phyloP scores from a whole-genome alignment of 2,113 vertebrate genomes.

The Furnarius figulus region DNA sequence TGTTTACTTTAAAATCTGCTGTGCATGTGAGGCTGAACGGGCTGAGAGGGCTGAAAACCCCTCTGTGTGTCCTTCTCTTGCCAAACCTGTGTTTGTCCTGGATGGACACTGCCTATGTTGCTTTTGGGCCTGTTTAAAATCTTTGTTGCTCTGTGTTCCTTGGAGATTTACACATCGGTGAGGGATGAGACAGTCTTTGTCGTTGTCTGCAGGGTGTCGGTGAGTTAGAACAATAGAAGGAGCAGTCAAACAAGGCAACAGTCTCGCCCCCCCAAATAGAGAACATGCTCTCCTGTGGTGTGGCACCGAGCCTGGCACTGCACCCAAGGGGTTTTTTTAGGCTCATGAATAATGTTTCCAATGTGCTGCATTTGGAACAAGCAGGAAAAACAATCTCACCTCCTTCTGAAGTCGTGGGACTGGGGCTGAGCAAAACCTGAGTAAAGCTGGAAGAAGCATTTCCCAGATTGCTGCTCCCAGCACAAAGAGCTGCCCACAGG shows the following conservation, averaged over 20 bases:
- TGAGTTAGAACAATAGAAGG: background rate
- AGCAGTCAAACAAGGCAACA: background rate
- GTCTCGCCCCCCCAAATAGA: background rate
- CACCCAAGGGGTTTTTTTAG: rapidly evolving
- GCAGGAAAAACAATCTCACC: background rate
- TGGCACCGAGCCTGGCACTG: background rate
- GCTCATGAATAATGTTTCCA: background rate
- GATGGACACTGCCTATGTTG: background rate
- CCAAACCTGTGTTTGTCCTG: background rate
- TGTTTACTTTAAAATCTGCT: background rate
- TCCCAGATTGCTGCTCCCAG: rapidly evolving
- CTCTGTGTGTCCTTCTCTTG: no score
- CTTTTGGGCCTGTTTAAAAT: background rate
- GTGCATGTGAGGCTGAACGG: background rate
- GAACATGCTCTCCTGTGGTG: background rate
- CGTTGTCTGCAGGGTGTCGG: background rate
- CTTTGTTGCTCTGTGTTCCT: background rate
- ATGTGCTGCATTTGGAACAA: background rate
- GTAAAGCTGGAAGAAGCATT: background rate
- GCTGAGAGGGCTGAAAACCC: background rate
- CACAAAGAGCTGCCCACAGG: background rate
- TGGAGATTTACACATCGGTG: background rate
- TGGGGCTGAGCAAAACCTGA: background rate
- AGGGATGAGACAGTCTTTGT: background rate
- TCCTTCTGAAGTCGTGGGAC: background rate